These are phyloP conservation scores for Alitta virens DNA, from an alignment of 2,888 invertebrate species.

Conservation along the genomic window DNA sequence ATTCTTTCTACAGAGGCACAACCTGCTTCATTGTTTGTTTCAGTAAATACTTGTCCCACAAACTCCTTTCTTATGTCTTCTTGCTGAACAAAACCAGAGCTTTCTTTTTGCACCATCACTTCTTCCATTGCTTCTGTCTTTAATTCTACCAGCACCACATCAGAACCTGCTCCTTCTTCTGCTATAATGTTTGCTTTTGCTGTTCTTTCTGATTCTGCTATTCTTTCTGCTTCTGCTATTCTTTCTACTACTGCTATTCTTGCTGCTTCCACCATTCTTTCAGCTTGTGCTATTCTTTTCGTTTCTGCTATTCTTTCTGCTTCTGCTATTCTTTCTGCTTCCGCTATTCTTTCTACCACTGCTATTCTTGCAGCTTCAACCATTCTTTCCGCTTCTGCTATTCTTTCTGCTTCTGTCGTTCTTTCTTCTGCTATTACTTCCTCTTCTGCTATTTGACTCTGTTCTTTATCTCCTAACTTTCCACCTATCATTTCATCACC, in stretches of 20 bases:
- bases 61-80: too few relatives aligned
- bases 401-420: slow-evolving; percentile 16
- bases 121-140: too few relatives aligned
- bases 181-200: too few relatives aligned
- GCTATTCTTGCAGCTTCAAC: slow-evolving; percentile 14
- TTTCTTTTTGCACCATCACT: too few relatives aligned
- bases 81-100: too few relatives aligned
- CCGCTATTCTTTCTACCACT: slow-evolving; percentile 20
- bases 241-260: slow-evolving; percentile 10
- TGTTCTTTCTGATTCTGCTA: not conserved
- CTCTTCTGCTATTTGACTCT: slow-evolving; percentile 5
- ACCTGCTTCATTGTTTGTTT: too few relatives aligned
- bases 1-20: too few relatives aligned
- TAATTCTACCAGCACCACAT: too few relatives aligned
- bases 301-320: slow-evolving; percentile 18
- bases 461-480: too few relatives aligned
- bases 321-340: slow-evolving; percentile 20
- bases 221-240: slow-evolving; percentile 1
- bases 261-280: slow-evolving; percentile 18
- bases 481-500: too few relatives aligned
- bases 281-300: slow-evolving; percentile 19
- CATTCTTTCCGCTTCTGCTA: slow-evolving; percentile 16
- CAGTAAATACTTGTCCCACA: too few relatives aligned
- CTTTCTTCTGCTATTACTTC: slow-evolving; percentile 14
- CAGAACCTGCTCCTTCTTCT: too few relatives aligned